phyloP scores from a whole-genome alignment of 1,140 invertebrate genomes.

The Hyposmocoma kahamanoa region DNA sequence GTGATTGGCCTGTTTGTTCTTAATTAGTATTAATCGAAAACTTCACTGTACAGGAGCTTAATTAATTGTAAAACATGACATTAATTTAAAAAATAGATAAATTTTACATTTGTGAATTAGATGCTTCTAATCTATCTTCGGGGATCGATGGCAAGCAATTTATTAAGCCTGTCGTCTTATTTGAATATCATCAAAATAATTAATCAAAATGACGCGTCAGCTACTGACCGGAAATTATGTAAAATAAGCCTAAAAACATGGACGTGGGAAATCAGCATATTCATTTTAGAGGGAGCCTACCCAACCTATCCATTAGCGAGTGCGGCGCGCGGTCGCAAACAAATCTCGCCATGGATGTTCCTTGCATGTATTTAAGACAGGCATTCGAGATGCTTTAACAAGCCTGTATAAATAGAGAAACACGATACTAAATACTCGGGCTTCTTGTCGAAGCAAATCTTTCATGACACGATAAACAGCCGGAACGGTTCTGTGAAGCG shows the following conservation, averaged over 20 bases:
- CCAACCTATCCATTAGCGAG: conserved; percentile 62
- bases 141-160: not conserved
- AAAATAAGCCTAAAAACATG: conserved; percentile 62
- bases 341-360: conserved; percentile 38
- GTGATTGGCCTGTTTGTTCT: conserved; percentile 69
- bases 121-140: not conserved
- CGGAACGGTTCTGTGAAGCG: conserved; percentile 20
- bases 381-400: conserved; percentile 34
- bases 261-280: conserved; percentile 59
- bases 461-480: conserved; percentile 39
- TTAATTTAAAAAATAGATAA: conserved; percentile 14
- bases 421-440: conserved; percentile 35
- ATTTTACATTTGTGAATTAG: not conserved
- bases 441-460: conserved; percentile 33
- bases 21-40: conserved; percentile 71
- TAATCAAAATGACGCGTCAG: conserved; percentile 56
- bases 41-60: conserved; percentile 38
- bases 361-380: conserved; percentile 49
- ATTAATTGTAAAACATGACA: conserved; percentile 40
- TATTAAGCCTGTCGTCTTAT: conserved; percentile 22
- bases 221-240: conserved; percentile 66
- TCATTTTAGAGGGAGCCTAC: conserved; percentile 53
- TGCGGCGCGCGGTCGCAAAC: conserved; percentile 42
- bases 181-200: conserved; percentile 24
- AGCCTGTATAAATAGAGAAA: conserved; percentile 41